phyloP scores from a whole-genome alignment of 1,140 invertebrate species.

The Neodiprion virginianus region DNA sequence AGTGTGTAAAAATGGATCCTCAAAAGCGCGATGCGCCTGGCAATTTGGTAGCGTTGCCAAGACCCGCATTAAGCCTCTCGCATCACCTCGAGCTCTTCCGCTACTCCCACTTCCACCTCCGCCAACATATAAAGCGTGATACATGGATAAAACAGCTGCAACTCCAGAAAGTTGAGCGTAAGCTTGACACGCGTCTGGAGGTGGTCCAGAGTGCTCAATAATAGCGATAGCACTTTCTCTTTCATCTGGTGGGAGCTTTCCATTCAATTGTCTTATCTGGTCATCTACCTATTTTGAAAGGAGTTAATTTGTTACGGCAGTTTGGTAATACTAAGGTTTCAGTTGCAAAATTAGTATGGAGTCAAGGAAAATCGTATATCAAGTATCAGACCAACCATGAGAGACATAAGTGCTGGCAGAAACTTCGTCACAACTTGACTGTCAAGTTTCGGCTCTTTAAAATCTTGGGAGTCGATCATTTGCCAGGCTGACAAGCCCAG shows the following conservation, averaged over 20 bases:
- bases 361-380: slow-evolving; percentile 3
- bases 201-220: slow-evolving; percentile 92
- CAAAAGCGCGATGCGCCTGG: slow-evolving; percentile 90
- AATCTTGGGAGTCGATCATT: slow-evolving; percentile 96
- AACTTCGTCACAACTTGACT: slow-evolving; percentile 94
- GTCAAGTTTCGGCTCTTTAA: slow-evolving; percentile 94
- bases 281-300: slow-evolving; percentile 75
- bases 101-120: slow-evolving; percentile 78
- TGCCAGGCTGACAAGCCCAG: slow-evolving; percentile 94
- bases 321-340: not conserved
- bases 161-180: slow-evolving; percentile 90
- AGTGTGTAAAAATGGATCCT: slow-evolving; percentile 94
- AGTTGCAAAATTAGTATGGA: slow-evolving; percentile 8
- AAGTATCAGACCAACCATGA: slow-evolving; percentile 72
- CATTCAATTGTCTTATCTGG: slow-evolving; percentile 86
- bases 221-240: slow-evolving; percentile 90
- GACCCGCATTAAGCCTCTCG: slow-evolving; percentile 85
- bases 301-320: slow-evolving; percentile 21
- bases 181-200: slow-evolving; percentile 90
- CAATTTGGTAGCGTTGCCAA: slow-evolving; percentile 88
- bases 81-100: slow-evolving; percentile 78
- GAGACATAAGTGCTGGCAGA: slow-evolving; percentile 89
- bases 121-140: slow-evolving; percentile 90
- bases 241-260: slow-evolving; percentile 92
- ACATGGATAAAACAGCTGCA: slow-evolving; percentile 92